These are phyloP conservation scores for Tiaroga cobitis DNA, from an alignment of 2,797 vertebrate genomes.

Conservation along the genomic window DNA sequence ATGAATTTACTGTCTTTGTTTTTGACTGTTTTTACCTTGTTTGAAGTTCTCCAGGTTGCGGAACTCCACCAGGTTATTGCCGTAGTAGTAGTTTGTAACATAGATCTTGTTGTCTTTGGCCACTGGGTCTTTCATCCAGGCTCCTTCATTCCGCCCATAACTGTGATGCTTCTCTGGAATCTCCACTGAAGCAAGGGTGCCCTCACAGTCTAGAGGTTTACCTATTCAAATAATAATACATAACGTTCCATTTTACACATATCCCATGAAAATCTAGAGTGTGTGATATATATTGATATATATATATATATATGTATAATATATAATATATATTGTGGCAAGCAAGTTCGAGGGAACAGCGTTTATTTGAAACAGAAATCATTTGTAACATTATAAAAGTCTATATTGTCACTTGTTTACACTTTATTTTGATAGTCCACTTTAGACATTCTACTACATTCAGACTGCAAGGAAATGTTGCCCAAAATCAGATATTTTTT, in stretches of 20 bases:
- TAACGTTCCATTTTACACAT: not conserved
- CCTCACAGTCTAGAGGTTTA: conserved; percentile 88
- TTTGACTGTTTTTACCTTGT: conserved; percentile 81
- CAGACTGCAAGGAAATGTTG: too few relatives aligned
- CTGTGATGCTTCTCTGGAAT: conserved; percentile 89
- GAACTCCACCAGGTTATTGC: conserved; percentile 96
- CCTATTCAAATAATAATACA: conserved; percentile 47
- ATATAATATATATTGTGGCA: too few relatives aligned
- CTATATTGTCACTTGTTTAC: too few relatives aligned
- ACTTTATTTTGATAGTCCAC: too few relatives aligned
- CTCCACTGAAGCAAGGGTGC: conserved; percentile 89
- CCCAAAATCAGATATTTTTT: too few relatives aligned
- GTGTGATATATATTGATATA: too few relatives aligned
- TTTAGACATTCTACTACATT: too few relatives aligned
- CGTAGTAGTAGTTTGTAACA: conserved; percentile 97
- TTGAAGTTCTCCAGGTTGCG: conserved; percentile 97
- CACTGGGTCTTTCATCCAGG: conserved; percentile 97
- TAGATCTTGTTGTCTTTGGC: conserved; percentile 93
- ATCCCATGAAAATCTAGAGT: not conserved
- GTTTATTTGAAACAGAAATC: too few relatives aligned
- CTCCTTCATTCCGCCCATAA: conserved; percentile 95
- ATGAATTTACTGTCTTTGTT: not conserved
- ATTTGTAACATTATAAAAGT: too few relatives aligned
- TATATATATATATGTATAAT: too few relatives aligned
- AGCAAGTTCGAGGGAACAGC: too few relatives aligned